A percentile compares a stretch with the other conserved stretches of the same genome.
phyloP scores from a whole-genome alignment of 1,140 invertebrate genomes.

The Ridgeia piscesae region DNA sequence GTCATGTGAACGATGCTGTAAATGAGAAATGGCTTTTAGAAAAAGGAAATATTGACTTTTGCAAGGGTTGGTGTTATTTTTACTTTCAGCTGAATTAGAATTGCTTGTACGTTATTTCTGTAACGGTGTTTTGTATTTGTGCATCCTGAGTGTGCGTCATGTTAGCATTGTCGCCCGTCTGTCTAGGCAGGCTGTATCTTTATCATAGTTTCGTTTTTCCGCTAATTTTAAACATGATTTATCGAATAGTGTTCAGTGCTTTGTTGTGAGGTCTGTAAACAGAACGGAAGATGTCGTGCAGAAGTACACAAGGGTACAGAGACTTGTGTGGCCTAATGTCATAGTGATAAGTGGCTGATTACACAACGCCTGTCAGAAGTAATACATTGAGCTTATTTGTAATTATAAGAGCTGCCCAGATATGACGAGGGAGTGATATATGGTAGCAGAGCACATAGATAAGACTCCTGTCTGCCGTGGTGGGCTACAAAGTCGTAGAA shows the following conservation, averaged over 20 bases:
- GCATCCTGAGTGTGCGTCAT: not conserved
- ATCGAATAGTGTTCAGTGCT: too few relatives aligned
- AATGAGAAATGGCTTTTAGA: not conserved
- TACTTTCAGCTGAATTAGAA: not conserved
- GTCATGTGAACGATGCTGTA: not conserved
- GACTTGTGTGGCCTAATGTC: not conserved
- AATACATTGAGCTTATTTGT: not conserved
- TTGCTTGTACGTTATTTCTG: not conserved
- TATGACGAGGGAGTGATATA: not conserved
- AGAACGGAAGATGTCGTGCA: too few relatives aligned
- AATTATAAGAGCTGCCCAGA: not conserved
- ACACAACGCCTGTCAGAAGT: not conserved
- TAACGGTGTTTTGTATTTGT: not conserved
- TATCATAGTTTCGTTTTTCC: too few relatives aligned
- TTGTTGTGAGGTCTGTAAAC: too few relatives aligned
- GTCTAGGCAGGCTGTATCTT: not conserved
- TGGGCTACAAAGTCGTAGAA: not conserved
- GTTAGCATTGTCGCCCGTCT: not conserved
- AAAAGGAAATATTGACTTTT: not conserved
- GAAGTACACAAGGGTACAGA: not conserved
- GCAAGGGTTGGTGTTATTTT: not conserved
- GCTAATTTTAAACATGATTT: not conserved
- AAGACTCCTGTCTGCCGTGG: not conserved
- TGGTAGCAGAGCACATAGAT: not conserved
- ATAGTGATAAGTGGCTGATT: not conserved